Evolutionary conservation across 2,113 vertebrate genomes (phyloP).

Genomic region (Mastomys natalensis): DNA sequence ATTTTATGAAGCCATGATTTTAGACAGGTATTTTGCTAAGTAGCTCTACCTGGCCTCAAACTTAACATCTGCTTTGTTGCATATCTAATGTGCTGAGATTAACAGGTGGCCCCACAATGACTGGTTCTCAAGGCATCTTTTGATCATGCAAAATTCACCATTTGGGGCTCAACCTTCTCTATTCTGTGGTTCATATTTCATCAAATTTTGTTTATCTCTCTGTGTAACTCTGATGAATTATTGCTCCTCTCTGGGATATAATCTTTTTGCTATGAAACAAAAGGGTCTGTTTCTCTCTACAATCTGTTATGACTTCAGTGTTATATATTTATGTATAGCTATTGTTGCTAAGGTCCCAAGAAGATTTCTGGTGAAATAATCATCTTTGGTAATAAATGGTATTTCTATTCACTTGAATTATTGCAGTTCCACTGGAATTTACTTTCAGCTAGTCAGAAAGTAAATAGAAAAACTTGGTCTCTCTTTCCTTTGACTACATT

Average conservation of each 20-base stretch:
- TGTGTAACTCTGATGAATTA: background rate
- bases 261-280: slow-evolving; percentile 21
- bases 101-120: too few species aligned
- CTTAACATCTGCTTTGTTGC: too few species aligned
- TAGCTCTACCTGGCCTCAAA: background rate
- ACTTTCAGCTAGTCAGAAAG: background rate
- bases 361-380: slow-evolving; percentile 40
- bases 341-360: background rate
- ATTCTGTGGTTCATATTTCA: background rate
- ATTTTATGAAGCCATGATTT: slow-evolving; percentile 17
- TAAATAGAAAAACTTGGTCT: background rate
- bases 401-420: background rate
- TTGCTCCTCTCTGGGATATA: background rate
- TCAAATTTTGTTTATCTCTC: background rate
- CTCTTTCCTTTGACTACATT: background rate
- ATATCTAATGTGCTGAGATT: background rate
- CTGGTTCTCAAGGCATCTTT: background rate
- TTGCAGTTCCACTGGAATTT: background rate
- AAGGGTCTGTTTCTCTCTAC: background rate
- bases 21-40: background rate
- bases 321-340: background rate
- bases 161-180: background rate
- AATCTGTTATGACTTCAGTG: background rate
- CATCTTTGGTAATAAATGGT: background rate
- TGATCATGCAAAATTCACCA: background rate